phyloP scores from a whole-genome alignment of 2,888 invertebrate species.

The Pyrrhopygopsis socrates region DNA sequence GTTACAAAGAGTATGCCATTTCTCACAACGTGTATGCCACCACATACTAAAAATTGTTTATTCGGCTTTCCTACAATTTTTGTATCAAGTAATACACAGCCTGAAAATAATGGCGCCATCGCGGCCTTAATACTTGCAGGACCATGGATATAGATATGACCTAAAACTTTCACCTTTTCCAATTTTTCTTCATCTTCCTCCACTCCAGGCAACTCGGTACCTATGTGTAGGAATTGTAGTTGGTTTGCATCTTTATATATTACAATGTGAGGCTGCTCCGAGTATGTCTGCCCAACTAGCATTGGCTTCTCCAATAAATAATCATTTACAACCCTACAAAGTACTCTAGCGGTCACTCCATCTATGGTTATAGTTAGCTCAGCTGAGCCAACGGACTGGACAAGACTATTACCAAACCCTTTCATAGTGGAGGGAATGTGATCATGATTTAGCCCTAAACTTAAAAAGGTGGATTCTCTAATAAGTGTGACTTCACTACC shows the following conservation, averaged over 20 bases:
- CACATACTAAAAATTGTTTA: background rate
- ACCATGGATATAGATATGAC: background rate
- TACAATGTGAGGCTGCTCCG: background rate
- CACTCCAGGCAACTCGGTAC: background rate
- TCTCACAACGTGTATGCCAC: no score
- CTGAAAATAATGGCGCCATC: background rate
- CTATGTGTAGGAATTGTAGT: background rate
- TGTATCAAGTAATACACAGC: background rate
- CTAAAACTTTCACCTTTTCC: background rate
- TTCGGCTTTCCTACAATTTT: background rate
- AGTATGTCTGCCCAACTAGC: background rate
- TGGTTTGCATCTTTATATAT: no score
- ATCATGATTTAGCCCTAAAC: background rate
- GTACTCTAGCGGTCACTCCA: slow-evolving; percentile 35
- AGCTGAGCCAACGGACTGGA: slow-evolving; percentile 50
- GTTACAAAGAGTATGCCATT: no score
- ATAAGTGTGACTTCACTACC: slow-evolving; percentile 50
- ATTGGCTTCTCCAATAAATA: background rate
- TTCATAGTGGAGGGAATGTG: slow-evolving; percentile 22
- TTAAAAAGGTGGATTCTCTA: slow-evolving; percentile 9
- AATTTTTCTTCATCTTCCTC: background rate
- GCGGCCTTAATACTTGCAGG: background rate
- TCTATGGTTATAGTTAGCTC: slow-evolving; percentile 40
- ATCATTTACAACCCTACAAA: background rate
- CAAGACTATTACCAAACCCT: slow-evolving; percentile 67